Evolutionary conservation across 2,888 invertebrate genomes (phyloP), one percentile per base, ranked within the genome.

Genomic region (Venusia cambrica): DNA sequence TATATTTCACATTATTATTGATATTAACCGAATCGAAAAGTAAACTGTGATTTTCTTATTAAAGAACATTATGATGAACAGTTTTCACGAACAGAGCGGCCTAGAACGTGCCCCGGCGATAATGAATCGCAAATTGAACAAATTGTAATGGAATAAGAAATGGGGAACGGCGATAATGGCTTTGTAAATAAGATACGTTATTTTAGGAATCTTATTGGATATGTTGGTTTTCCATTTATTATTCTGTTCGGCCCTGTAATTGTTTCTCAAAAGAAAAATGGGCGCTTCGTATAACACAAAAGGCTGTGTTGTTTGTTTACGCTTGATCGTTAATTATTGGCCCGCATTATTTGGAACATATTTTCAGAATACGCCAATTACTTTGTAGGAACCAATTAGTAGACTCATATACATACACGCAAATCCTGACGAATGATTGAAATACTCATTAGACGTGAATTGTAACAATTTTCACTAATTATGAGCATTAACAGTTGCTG

Each of bases 101-200:
- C 20, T 14, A 30, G 8, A 34, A 18, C 9, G 13, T 4, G 17
- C 7, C 24, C 21, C 21, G 30, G 34, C 6, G 7, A 18, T 26
- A 34, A 14, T 34, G 13, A 14, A 10, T 25, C 5, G 14, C 9
- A 30, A 34, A 30, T 30, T 6, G 25, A 26, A 18, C 12, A 31
- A 31, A 25, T 17, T 16, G 10, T 21, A 25, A 31, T 34, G 6
- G 10, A 30, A 22, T 35, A 34, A 22, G 19, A 38, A 26, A 37
- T 25, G 20, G 9, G 28, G 12, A 34, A 11, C 15, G n/a, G 16
- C 22, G n/a, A 22, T 37, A 25, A 41, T 32, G 14, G 21, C 26
- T 42, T 26, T 17, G 14, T 20, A 29, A 36, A 33, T 37, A 29
- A 29, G 25, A 14, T 36, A 14, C 5, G 4, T 9, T 26, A 14